Conservation (phyloP, 2,113 vertebrate species). For the Pelobates fuscus region DNA sequence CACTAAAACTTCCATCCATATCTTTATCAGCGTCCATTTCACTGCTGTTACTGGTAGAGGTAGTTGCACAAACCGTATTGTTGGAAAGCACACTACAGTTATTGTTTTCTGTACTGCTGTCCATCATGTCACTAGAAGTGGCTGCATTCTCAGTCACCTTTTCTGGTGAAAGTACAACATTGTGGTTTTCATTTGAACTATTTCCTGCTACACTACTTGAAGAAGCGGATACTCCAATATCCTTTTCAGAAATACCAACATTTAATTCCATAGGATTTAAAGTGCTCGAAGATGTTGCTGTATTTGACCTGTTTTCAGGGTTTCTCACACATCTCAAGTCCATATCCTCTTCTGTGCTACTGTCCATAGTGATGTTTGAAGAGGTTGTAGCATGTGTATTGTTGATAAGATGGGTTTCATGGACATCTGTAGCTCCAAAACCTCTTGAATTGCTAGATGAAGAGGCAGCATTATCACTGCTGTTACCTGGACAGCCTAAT, state of each 20-base stretch:
- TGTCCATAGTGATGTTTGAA: constrained; percentile 54
- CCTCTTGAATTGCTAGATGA: constrained; percentile 35
- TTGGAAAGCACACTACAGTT: constrained; percentile 7
- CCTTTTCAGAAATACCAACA: not conserved
- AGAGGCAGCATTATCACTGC: constrained; percentile 35
- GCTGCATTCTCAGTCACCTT: constrained; percentile 24
- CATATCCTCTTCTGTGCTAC: constrained; percentile 62
- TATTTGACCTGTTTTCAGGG: constrained; percentile 57
- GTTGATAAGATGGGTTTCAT: not conserved
- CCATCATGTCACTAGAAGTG: constrained; percentile 33
- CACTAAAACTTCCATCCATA: not conserved
- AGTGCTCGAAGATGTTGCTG: constrained; percentile 62
- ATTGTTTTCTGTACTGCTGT: constrained; percentile 30
- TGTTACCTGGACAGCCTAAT: constrained; percentile 12
- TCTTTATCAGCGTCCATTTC: not conserved
- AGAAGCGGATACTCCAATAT: constrained; percentile 17
- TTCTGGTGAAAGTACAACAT: not conserved
- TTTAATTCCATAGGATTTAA: not conserved
- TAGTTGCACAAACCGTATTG: constrained; percentile 13
- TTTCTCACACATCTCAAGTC: constrained; percentile 5
- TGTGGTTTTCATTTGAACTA: not conserved
- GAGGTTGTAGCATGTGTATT: constrained; percentile 26
- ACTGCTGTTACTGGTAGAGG: not conserved
- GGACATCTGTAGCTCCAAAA: not conserved
- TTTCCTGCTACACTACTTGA: constrained; percentile 17